Conservation (phyloP, 2,888 invertebrate species). For the Aporophyla nigra region DNA sequence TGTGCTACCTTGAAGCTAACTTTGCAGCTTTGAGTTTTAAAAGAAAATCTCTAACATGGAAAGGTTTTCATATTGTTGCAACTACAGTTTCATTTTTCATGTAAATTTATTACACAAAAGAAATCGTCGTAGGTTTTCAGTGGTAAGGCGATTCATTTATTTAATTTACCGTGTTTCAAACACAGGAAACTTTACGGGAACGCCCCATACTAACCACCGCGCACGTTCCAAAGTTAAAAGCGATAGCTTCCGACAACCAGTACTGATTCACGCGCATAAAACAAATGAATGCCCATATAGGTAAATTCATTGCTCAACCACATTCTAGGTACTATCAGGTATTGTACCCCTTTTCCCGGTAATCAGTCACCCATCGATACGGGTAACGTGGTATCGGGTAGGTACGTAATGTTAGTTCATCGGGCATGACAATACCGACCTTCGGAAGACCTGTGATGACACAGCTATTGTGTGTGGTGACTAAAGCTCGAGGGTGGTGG, state of each 20-base stretch:
- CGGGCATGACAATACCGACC: slow-evolving; percentile 71
- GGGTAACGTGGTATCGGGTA: slow-evolving; percentile 24
- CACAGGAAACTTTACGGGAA: not conserved
- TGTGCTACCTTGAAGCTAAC: slow-evolving; percentile 53
- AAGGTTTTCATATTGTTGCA: not conserved
- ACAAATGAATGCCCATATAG: slow-evolving; percentile 11
- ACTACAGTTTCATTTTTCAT: not conserved
- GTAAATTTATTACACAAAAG: not conserved
- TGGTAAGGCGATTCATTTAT: not conserved
- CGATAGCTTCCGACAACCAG: slow-evolving; percentile 2
- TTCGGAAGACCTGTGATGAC: slow-evolving; percentile 82
- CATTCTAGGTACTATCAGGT: slow-evolving; percentile 37
- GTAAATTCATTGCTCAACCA: slow-evolving; percentile 32
- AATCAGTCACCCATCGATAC: slow-evolving; percentile 57
- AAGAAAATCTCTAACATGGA: not conserved
- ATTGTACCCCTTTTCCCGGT: slow-evolving; percentile 57
- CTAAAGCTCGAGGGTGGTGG: slow-evolving; percentile 82
- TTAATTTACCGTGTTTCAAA: not conserved
- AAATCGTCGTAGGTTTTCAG: not conserved
- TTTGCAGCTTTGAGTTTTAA: not conserved
- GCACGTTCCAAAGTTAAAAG: not conserved
- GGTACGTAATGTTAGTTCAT: slow-evolving; percentile 51
- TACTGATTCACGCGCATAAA: slow-evolving; percentile 48
- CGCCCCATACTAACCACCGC: not conserved
- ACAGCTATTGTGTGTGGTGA: slow-evolving; percentile 88